Percentiles rank a stretch among this genome's conserved stretches.
Conservation (phyloP, 2,797 vertebrate genomes). For the Morelia viridis region DNA sequence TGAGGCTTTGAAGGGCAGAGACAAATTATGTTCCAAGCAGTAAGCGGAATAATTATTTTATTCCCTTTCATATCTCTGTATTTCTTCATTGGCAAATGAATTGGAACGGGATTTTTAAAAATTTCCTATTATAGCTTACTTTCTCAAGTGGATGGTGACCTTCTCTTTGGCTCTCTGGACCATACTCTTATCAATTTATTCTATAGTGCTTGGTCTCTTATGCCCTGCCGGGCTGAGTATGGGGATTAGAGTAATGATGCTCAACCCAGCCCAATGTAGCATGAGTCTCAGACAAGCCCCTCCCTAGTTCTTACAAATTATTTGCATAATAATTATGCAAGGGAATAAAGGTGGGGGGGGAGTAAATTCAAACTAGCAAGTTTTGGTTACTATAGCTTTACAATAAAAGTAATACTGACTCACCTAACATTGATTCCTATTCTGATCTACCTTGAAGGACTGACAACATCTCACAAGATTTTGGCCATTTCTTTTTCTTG, state of each 20-base stretch:
- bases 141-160: neutral
- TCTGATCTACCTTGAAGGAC: neutral
- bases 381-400: neutral
- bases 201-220: neutral
- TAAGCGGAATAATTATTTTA: neutral
- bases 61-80: neutral
- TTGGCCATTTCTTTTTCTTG: neutral
- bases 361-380: neutral
- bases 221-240: neutral
- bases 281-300: neutral
- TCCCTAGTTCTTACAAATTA: neutral
- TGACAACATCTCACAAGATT: neutral
- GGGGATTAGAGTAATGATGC: neutral
- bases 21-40: neutral
- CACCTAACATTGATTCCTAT: neutral
- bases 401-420: neutral
- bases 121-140: neutral
- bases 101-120: neutral
- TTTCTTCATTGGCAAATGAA: neutral
- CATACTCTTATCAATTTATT: neutral
- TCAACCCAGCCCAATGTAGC: neutral
- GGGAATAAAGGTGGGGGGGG: neutral
- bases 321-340: too few relatives aligned
- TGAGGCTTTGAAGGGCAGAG: neutral
- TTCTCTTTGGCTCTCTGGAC: neutral